These are phyloP conservation scores for Salvator merianae DNA, from an alignment of 2,113 vertebrate genomes.

Conservation along the genomic window DNA sequence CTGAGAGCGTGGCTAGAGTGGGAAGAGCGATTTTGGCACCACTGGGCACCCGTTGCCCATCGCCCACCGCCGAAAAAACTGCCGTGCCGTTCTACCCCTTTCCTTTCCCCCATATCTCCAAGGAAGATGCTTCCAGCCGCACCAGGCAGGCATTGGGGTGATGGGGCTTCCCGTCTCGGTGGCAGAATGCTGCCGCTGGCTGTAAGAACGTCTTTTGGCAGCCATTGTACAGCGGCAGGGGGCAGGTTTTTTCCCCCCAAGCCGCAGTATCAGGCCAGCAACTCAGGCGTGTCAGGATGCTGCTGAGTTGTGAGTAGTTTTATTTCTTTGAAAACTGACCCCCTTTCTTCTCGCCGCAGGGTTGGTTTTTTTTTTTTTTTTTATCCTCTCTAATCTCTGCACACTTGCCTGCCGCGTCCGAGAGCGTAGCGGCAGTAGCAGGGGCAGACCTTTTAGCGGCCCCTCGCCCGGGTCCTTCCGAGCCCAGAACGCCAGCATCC, in stretches of 20 bases:
- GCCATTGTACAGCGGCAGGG: no score
- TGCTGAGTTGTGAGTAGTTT: not conserved
- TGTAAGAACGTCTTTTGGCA: not conserved
- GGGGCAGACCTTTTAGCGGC: no score
- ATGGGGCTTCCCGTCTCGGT: not conserved
- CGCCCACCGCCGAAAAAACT: not conserved
- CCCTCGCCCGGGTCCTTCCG: not conserved
- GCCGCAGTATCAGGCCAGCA: not conserved
- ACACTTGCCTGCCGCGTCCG: rapidly evolving
- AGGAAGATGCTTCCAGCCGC: not conserved
- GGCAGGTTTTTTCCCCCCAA: not conserved
- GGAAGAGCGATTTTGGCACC: rapidly evolving
- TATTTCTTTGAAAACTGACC: not conserved
- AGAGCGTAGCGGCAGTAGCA: not conserved
- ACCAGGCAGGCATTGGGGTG: not conserved
- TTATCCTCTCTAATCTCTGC: not conserved
- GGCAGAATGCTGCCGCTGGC: no score
- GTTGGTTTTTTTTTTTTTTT: no score
- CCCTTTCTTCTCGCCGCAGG: not conserved
- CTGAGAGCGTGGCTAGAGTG: not conserved
- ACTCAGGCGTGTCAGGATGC: not conserved
- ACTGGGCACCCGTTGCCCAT: not conserved
- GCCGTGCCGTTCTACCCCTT: not conserved
- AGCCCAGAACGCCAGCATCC: not conserved
- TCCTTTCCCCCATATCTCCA: no score